These are phyloP conservation scores for Gadus chalcogrammus DNA, from an alignment of 2,113 vertebrate species.

Conservation along the genomic window DNA sequence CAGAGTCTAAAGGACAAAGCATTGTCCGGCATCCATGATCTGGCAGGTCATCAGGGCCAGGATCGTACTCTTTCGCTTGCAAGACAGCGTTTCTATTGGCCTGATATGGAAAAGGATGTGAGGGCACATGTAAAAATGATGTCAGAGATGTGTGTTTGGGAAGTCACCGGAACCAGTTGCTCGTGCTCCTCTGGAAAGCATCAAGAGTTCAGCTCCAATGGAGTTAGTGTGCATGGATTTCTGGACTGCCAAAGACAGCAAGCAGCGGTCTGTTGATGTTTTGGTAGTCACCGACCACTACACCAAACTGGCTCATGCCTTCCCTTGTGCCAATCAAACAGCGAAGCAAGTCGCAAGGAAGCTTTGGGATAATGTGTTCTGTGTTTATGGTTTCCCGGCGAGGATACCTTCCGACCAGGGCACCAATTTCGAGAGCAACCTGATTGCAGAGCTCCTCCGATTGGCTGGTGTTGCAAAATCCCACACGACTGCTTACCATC, in stretches of 20 bases:
- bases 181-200: conserved; percentile 12
- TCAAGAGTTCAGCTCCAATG: conserved; percentile 15
- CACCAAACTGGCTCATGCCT: conserved; percentile 10
- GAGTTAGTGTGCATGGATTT: conserved; percentile 25
- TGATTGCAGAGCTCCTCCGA: conserved; percentile 5
- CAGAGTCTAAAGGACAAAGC: neutral
- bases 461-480: conserved; percentile 23
- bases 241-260: conserved; percentile 18
- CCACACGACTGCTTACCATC: conserved; percentile 23
- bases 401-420: conserved; percentile 25
- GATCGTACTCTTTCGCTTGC: neutral
- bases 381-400: conserved; percentile 19
- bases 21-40: neutral
- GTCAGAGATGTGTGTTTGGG: conserved; percentile 11
- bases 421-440: conserved; percentile 21
- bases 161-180: conserved; percentile 10
- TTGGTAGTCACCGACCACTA: conserved; percentile 27
- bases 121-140: neutral
- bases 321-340: conserved; percentile 25
- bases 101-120: neutral
- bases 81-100: neutral
- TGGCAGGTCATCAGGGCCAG: neutral
- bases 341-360: conserved; percentile 19
- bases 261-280: conserved; percentile 19
- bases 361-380: conserved; percentile 29